Evolutionary conservation across 2,113 vertebrate genomes (phyloP), one percentile per base, ranked within the genome.

Genomic region (Xenopus laevis): DNA sequence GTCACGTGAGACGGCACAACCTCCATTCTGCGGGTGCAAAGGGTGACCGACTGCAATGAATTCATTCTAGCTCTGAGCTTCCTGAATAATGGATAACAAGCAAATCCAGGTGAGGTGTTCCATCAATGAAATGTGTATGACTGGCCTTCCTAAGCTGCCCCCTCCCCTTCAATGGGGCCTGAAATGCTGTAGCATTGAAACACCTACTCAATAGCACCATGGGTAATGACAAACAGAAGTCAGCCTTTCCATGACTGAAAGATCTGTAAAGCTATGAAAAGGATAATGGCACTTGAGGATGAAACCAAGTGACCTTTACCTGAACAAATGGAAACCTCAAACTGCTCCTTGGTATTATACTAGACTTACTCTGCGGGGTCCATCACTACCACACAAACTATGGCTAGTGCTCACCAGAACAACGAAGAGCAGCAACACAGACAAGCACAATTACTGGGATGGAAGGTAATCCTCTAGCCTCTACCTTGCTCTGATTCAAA

Each of bases 221-320:
- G 13, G 17, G 62, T 13, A 21, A 58, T 10, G 63, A 30, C 50
- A 20, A 65, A 47, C 44, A 27, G 13, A 53, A 61, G 4, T 10
- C 45, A 23, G 47, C 47, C 20, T 76, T 16, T 50, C 44, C 21
- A 60, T 53, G 65, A 30, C 58, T 55, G 47, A 76, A 8, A 58
- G 58, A 55, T 55, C 45, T 16, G 58, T 62, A 76, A 76, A 76
- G 57, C 73, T 69, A 76, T 53, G 23, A 69, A 52, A n/a, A 45
- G 33, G 33, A 18, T 76, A 76, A 69, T 76, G 73, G 73, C 73
- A 76, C 73, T 76, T 76, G 45, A 69, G 58, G 65, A 23, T 65
- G 12, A 46, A 18, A 65, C 7, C 47, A 61, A 30, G 44, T 5
- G 63, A 47, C 20, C 13, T 44, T 45, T 53, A 40, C 33, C 46